phyloP scores from a whole-genome alignment of 2,888 invertebrate species.

The Bombylius discolor region DNA sequence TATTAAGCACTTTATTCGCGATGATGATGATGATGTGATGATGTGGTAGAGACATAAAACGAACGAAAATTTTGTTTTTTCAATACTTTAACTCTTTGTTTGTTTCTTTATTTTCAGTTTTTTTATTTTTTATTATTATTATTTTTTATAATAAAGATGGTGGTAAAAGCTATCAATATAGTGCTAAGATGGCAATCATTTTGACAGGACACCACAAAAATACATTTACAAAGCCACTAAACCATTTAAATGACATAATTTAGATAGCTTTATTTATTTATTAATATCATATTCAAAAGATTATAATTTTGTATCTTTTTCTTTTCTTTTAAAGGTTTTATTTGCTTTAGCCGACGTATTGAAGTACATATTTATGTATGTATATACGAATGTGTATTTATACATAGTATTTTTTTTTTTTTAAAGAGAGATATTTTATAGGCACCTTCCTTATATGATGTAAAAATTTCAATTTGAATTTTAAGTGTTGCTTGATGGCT shows the following conservation, averaged over 20 bases:
- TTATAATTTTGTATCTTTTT: too few relatives aligned
- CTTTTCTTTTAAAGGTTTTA: background rate
- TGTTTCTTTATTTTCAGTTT: too few relatives aligned
- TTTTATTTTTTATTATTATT: too few relatives aligned
- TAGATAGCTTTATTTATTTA: conserved; percentile 3
- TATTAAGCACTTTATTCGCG: background rate
- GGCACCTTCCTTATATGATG: background rate
- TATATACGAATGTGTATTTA: too few relatives aligned
- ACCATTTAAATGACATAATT: conserved; percentile 7
- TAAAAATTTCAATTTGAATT: background rate
- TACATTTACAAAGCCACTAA: conserved; percentile 3
- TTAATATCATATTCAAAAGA: too few relatives aligned
- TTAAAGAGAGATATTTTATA: too few relatives aligned
- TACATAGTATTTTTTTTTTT: too few relatives aligned
- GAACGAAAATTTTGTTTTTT: background rate
- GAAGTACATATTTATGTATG: too few relatives aligned
- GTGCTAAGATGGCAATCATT: conserved; percentile 5
- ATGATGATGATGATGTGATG: background rate
- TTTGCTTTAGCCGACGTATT: too few relatives aligned
- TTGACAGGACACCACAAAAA: background rate
- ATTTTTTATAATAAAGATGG: background rate
- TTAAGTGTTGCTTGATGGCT: background rate
- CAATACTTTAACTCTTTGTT: too few relatives aligned
- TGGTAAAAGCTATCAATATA: background rate
- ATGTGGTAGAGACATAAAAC: background rate